Base-by-base conservation (phyloP, 2,113 vertebrate species). In the Paralichthys olivaceus region DNA sequence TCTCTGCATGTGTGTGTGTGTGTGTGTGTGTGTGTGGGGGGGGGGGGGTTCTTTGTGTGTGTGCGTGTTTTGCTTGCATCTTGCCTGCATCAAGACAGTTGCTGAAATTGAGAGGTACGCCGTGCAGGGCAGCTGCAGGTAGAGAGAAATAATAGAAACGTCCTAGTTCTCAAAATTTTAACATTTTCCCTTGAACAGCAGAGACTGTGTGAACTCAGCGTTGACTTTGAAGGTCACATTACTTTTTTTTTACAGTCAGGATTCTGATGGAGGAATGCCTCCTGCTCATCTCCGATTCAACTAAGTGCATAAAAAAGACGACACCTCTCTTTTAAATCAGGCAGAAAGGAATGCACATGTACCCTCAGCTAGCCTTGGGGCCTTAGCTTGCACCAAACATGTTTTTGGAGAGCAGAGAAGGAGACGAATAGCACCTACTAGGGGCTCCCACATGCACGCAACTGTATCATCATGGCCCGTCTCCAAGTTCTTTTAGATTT, bases 261-360 rank as follows among this genome's bases (percentile, higher is more conserved):
- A 60, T 84, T 84, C 64, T 77, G 86, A 86, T 77, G 84, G 84
- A 51, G 47, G 73, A 85, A 85, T 75, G 76, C 68, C 85, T 89
- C 73, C 67, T 84, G 83, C 70, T 93, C 84, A 82, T 86, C 77
- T 87, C 80, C 78, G 88, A 92, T 92, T 40, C 73, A 81, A 72
- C 74, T 83, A 83, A 83, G 84, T 85, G 84, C 84, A 84, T 77
- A 73, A 78, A 89, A 87, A 88, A 71, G 75, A 25, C 7, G 15
- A 84, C 81, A 84, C 80, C 73, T 87, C 80, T 83, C 81, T 91
- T 92, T 90, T 85, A 91, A 91, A 91, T 90, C 84, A 80, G 77
- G 91, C 90, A 91, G 90, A 93, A 93, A 90, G 93, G 91, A 91
- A 94, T 93, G 91, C 84, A 87, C 79, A 71, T 80, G 77, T 80